Evolutionary conservation across 2,888 invertebrate species (phyloP).

Genomic region (Lymantria dispar): DNA sequence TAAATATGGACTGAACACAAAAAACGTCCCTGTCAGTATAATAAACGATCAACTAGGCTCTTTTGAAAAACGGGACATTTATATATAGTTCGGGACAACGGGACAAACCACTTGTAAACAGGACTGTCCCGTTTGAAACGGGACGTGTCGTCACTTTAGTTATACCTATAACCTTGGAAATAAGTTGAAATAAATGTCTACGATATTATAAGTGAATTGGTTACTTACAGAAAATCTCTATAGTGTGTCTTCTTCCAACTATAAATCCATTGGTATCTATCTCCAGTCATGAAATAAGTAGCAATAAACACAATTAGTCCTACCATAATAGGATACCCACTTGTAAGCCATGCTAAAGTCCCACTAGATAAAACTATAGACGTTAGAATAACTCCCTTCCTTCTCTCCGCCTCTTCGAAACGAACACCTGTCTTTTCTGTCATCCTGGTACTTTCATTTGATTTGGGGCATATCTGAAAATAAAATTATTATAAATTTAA

Average conservation of each 20-base stretch:
- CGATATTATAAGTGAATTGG: slow-evolving; percentile 1
- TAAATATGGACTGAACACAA: too few relatives aligned
- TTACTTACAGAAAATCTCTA: slow-evolving; percentile 68
- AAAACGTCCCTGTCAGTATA: too few relatives aligned
- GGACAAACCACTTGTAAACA: too few relatives aligned
- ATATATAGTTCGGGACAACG: too few relatives aligned
- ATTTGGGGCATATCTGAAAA: slow-evolving; percentile 31
- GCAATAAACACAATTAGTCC: slow-evolving; percentile 48
- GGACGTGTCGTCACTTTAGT: too few relatives aligned
- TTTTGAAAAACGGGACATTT: too few relatives aligned
- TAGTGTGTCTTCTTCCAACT: slow-evolving; percentile 69
- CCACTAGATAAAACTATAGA: slow-evolving; percentile 45
- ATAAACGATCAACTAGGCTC: too few relatives aligned
- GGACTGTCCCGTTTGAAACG: too few relatives aligned
- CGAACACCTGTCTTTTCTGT: slow-evolving; percentile 64
- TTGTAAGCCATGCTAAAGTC: slow-evolving; percentile 48
- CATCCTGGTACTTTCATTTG: slow-evolving; percentile 61
- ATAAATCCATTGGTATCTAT: slow-evolving; percentile 75
- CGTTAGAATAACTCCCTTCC: slow-evolving; percentile 49
- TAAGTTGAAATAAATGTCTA: too few relatives aligned
- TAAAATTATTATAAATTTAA: not conserved
- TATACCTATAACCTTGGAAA: too few relatives aligned
- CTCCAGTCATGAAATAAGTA: slow-evolving; percentile 64
- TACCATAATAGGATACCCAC: slow-evolving; percentile 42
- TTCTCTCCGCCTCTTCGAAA: slow-evolving; percentile 69